Evolutionary conservation across 2,797 vertebrate genomes (phyloP), one percentile per base, ranked within the genome.

Genomic region (Urophycis tenuis): DNA sequence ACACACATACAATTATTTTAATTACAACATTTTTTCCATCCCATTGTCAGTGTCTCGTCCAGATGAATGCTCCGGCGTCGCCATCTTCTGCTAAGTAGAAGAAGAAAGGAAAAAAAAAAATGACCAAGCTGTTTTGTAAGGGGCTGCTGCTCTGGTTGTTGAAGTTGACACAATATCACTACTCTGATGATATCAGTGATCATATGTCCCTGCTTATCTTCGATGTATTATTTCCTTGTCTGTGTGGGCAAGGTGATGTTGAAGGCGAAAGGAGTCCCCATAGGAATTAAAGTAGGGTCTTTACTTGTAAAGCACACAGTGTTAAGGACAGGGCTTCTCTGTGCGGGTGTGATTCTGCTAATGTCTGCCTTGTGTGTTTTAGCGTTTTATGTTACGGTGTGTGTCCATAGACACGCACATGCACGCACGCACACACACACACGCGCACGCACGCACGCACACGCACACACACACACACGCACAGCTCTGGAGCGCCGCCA

Each of bases 61-160:
- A 88, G 85, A 86, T 86, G 82, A 81, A 81, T 11, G 71, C 64
- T 53, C 74, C 83, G 71, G 53, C 71, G 67, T 73, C 33, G 71
- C 36, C 30, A n/a, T 70, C 71, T 8, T 7, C 19, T 19, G 32
- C 11, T 7, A 45, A 39, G 12, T 76, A 17, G 7, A 5, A 74
- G 71, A n/a, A n/a, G n/a, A n/a, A n/a, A n/a, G n/a, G n/a, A n/a
- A n/a, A n/a, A n/a, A n/a, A n/a, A n/a, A 10, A 49, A 30, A 41
- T 34, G 7, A 36, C 22, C 22, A 2, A 8, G 10, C 1, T n/a
- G 29, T 34, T 33, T 11, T 29, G 36, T 36, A 25, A 25, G 49
- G 36, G n/a, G 14, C 9, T 72, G 32, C 17, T 72, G 12, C 29
- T 71, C 14, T 31, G 29, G 6, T 31, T 22, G 9, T 60, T 60